A percentile compares a stretch with the other conserved stretches of the same genome.
These are phyloP conservation scores for Thermophis baileyi DNA, from an alignment of 2,113 vertebrate species.

Conservation along the genomic window DNA sequence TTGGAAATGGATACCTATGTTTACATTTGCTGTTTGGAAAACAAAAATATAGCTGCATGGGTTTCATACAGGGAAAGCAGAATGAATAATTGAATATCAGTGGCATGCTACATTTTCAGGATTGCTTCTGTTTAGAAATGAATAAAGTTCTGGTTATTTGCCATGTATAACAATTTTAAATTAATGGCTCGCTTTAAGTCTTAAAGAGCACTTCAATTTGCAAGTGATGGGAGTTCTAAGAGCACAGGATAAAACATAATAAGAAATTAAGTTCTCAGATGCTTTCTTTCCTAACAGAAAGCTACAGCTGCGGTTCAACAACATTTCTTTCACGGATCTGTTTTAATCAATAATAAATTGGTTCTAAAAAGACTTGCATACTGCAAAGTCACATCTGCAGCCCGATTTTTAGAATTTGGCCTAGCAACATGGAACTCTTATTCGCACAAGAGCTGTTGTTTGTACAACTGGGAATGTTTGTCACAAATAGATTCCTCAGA, in stretches of 20 bases:
- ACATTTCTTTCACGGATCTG: not conserved
- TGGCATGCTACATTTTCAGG: constrained; percentile 47
- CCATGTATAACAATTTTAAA: constrained; percentile 56
- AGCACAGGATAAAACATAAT: constrained; percentile 40
- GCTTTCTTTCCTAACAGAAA: not conserved
- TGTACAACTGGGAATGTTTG: not conserved
- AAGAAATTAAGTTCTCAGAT: constrained; percentile 40
- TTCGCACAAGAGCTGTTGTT: not conserved
- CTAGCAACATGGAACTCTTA: not conserved
- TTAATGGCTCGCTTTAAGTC: constrained; percentile 61
- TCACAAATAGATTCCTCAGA: not conserved
- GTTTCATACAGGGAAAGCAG: constrained; percentile 40
- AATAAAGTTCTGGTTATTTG: constrained; percentile 46
- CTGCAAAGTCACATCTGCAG: constrained; percentile 2
- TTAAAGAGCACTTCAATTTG: constrained; percentile 63
- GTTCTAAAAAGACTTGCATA: not conserved
- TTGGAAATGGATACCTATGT: not conserved
- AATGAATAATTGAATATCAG: constrained; percentile 47
- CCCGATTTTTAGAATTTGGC: not conserved
- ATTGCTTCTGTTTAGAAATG: constrained; percentile 48
- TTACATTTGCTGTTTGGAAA: not conserved
- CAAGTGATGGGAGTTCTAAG: constrained; percentile 52
- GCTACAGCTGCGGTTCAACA: not conserved
- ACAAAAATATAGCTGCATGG: constrained; percentile 7
- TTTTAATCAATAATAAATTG: not conserved